phyloP scores from a whole-genome alignment of 2,113 vertebrate species.

The Caranx melampygus region DNA sequence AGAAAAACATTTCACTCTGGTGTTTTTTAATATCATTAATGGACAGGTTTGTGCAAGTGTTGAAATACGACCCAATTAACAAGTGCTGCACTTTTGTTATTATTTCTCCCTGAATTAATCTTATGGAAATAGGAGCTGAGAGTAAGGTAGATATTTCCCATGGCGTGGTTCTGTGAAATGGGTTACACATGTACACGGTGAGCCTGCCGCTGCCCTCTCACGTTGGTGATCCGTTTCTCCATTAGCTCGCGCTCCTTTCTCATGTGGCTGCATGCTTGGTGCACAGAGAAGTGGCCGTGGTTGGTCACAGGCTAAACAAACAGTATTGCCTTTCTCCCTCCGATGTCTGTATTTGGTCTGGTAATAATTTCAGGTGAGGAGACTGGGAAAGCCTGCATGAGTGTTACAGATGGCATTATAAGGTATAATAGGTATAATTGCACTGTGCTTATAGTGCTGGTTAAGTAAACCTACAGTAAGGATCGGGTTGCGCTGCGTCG shows the following conservation, averaged over 20 bases:
- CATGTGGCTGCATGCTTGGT: conserved; percentile 40
- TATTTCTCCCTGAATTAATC: conserved; percentile 74
- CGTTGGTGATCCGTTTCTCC: conserved; percentile 33
- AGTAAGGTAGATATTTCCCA: conserved; percentile 74
- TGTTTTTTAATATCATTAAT: conserved; percentile 64
- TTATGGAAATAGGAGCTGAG: conserved; percentile 65
- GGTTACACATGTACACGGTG: conserved; percentile 73
- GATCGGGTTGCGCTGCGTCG: conserved; percentile 52
- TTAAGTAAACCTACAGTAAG: conserved; percentile 68
- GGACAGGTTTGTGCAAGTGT: conserved; percentile 46
- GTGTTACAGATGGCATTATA: conserved; percentile 71
- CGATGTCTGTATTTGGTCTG: conserved; percentile 67
- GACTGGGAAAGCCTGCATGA: conserved; percentile 51
- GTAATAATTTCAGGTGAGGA: conserved; percentile 68
- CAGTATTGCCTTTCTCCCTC: conserved; percentile 67
- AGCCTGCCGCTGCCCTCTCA: conserved; percentile 50
- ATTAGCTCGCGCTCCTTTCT: conserved; percentile 63
- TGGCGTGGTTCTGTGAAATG: conserved; percentile 71
- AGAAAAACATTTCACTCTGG: conserved; percentile 45
- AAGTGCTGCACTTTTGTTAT: conserved; percentile 70
- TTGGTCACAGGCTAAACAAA: conserved; percentile 69
- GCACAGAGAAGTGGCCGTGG: conserved; percentile 34
- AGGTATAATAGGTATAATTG: conserved; percentile 74
- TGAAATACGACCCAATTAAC: conserved; percentile 80
- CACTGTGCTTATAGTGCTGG: conserved; percentile 52